A percentile compares a stretch with the other conserved stretches of the same genome.
phyloP scores from a whole-genome alignment of 64 coral and sea anemone species.

The Pachyseris speciosa region DNA sequence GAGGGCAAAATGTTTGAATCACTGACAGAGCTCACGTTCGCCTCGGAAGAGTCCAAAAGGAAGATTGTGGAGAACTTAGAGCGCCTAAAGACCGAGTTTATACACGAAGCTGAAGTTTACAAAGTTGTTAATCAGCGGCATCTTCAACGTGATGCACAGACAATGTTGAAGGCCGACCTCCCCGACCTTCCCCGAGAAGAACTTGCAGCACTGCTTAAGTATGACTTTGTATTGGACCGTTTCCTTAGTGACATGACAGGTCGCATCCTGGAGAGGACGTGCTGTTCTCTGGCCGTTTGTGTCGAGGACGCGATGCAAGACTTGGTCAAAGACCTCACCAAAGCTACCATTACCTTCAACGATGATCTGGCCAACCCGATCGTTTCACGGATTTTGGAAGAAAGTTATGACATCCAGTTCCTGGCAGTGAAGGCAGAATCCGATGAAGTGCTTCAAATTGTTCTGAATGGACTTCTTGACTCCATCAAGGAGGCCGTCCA shows the following conservation, averaged over 20 bases:
- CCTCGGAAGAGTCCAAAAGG: background rate
- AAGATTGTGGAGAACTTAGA: background rate
- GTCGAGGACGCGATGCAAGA: constrained; percentile 1
- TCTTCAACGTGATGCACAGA: background rate
- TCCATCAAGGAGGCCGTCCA: constrained; percentile 15
- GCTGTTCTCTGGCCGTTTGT: constrained; percentile 4
- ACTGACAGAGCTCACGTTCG: background rate
- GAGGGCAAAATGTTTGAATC: background rate
- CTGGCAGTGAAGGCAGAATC: background rate
- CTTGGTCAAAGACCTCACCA: background rate
- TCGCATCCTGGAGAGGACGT: constrained; percentile 54
- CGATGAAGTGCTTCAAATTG: background rate
- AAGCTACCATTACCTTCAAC: constrained; percentile 1
- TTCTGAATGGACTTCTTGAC: constrained; percentile 15
- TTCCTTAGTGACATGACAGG: constrained; percentile 64
- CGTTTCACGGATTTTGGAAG: constrained; percentile 15
- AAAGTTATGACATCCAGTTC: constrained; percentile 18
- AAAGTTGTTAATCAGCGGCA: background rate
- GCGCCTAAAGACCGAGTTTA: background rate
- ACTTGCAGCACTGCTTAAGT: background rate
- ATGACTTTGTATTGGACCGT: background rate
- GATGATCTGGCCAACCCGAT: constrained; percentile 1
- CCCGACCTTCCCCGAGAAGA: background rate
- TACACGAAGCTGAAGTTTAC: background rate
- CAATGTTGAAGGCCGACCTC: constrained; percentile 4